Evolutionary conservation across 2,113 vertebrate genomes (phyloP).

Genomic region (Tychaedon coryphoeus): DNA sequence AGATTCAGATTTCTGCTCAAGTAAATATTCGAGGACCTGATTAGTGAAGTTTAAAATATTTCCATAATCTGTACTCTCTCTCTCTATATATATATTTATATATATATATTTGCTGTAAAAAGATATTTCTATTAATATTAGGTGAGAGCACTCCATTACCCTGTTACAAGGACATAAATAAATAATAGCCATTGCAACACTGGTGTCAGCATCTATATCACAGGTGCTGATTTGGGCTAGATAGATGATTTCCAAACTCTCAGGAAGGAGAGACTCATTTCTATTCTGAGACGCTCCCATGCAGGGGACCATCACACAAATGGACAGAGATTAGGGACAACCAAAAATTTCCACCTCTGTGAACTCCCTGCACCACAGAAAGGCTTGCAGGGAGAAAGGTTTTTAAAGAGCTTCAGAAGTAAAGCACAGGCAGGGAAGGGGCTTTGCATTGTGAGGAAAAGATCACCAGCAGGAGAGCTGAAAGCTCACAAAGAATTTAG

Average conservation of each 20-base stretch:
- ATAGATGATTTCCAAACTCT: not conserved
- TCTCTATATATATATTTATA: not conserved
- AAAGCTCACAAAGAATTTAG: not conserved
- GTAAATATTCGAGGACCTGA: not conserved
- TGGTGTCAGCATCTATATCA: conserved; percentile 17
- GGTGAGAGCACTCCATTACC: not conserved
- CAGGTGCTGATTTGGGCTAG: not conserved
- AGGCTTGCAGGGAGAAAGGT: not conserved
- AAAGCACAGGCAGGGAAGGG: not conserved
- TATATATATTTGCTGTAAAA: not conserved
- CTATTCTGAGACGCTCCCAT: not conserved
- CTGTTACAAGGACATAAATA: conserved; percentile 23
- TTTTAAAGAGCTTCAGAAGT: not conserved
- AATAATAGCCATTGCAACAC: not conserved
- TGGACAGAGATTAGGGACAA: not conserved
- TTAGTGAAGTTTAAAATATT: not conserved
- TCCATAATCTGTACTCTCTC: not conserved
- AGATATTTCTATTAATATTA: not conserved
- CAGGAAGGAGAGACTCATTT: not conserved
- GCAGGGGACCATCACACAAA: not conserved
- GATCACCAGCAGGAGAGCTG: not conserved
- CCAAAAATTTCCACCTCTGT: not conserved
- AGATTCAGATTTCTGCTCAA: not conserved
- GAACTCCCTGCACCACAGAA: not conserved
- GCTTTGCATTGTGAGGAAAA: not conserved